phyloP scores from a whole-genome alignment of 2,113 vertebrate genomes.

The Chelonoidis abingdonii region DNA sequence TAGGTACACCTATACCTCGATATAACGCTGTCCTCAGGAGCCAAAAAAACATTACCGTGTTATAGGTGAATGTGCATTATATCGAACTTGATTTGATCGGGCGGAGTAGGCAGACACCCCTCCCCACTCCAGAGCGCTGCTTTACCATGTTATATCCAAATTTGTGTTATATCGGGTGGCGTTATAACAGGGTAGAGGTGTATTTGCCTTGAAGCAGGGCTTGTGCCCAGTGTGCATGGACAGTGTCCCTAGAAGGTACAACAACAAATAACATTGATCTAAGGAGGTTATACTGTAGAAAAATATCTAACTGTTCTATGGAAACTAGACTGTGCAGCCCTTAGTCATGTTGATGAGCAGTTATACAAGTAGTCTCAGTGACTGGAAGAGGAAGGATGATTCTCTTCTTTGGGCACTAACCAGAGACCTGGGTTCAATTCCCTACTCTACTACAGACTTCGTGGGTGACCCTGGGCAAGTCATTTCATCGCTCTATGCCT shows the following conservation, averaged over 20 bases:
- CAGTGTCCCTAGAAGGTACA: neutral
- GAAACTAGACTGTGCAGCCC: neutral
- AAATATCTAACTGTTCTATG: neutral
- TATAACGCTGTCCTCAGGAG: too few relatives aligned
- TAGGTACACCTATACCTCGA: neutral
- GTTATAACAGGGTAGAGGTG: too few relatives aligned
- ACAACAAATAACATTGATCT: neutral
- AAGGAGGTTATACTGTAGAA: slow-evolving; percentile 5
- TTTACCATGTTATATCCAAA: too few relatives aligned
- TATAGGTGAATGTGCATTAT: too few relatives aligned
- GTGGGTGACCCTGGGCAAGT: neutral
- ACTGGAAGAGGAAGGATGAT: accelerated
- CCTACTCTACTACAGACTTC: neutral
- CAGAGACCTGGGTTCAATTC: neutral
- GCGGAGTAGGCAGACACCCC: too few relatives aligned
- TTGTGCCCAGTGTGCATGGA: neutral
- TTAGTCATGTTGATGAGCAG: neutral
- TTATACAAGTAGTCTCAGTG: accelerated
- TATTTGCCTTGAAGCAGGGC: neutral
- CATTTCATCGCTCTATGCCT: neutral
- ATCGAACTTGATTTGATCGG: too few relatives aligned
- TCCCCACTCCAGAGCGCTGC: too few relatives aligned
- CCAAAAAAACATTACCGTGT: too few relatives aligned
- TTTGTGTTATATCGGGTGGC: too few relatives aligned
- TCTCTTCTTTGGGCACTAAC: neutral